phyloP scores from a whole-genome alignment of 2,113 vertebrate genomes.

The Spermophilus dauricus region DNA sequence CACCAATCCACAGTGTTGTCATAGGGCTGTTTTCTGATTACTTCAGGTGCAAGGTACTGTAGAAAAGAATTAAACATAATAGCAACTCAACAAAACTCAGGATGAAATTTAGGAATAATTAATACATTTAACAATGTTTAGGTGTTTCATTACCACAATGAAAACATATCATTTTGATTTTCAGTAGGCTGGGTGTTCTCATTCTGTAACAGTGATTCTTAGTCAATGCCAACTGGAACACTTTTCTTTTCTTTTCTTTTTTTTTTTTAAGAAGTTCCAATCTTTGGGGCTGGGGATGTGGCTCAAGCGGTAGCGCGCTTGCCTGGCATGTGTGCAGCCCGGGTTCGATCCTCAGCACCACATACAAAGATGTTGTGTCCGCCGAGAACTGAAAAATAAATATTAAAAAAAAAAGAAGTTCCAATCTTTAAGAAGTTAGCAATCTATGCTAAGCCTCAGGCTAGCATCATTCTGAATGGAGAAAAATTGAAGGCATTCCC shows the following conservation, averaged over 20 bases:
- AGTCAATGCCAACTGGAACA: neutral
- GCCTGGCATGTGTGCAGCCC: too few relatives aligned
- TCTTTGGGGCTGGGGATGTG: too few relatives aligned
- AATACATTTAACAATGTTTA: slow-evolving; percentile 27
- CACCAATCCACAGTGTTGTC: slow-evolving; percentile 99
- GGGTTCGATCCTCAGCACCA: too few relatives aligned
- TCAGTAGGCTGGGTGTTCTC: neutral
- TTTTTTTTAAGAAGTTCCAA: too few relatives aligned
- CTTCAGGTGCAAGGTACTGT: slow-evolving; percentile 98
- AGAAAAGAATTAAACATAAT: slow-evolving; percentile 62
- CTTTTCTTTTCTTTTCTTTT: neutral
- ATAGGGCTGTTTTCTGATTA: slow-evolving; percentile 97
- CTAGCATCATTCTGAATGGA: too few relatives aligned
- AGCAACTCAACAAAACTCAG: slow-evolving; percentile 14
- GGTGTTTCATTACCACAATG: neutral
- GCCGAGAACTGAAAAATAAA: too few relatives aligned
- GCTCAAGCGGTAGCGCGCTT: too few relatives aligned
- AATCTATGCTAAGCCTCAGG: too few relatives aligned
- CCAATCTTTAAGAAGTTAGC: too few relatives aligned
- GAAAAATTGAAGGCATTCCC: too few relatives aligned
- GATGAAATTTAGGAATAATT: neutral
- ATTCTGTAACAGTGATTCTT: neutral
- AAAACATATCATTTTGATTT: slow-evolving; percentile 11
- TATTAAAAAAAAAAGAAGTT: too few relatives aligned
- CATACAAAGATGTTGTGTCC: too few relatives aligned